Evolutionary conservation across 2,888 invertebrate species (phyloP).

Genomic region (Parelbella ahira): DNA sequence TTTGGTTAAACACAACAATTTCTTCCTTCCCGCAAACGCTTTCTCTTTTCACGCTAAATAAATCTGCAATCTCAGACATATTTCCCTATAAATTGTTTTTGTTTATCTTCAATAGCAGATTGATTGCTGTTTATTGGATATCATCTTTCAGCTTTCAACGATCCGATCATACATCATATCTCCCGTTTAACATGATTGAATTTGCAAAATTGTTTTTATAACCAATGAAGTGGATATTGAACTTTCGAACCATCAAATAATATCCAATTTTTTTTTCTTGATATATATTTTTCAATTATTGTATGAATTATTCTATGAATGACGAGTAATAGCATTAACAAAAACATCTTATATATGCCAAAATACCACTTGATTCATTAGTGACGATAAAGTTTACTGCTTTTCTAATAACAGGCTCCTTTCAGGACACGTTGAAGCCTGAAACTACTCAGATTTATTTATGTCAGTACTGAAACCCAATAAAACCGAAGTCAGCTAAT

Average conservation of each 20-base stretch:
- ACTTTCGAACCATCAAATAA: slow-evolving; percentile 2
- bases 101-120: slow-evolving; percentile 57
- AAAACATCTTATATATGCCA: too few species aligned
- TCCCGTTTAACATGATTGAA: slow-evolving; percentile 17
- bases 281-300: too few species aligned
- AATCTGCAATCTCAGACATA: slow-evolving; percentile 63
- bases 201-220: slow-evolving; percentile 23
- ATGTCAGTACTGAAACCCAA: slow-evolving; percentile 18
- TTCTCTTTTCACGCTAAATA: slow-evolving; percentile 68
- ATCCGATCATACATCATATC: slow-evolving; percentile 17
- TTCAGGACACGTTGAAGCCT: too few species aligned
- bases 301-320: too few species aligned
- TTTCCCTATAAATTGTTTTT: slow-evolving; percentile 68
- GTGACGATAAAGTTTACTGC: too few species aligned
- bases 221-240: slow-evolving; percentile 9
- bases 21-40: slow-evolving; percentile 47
- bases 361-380: too few species aligned
- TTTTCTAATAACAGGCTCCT: too few species aligned
- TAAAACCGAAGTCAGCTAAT: slow-evolving; percentile 14
- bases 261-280: not conserved
- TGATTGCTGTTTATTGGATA: slow-evolving; percentile 60
- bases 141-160: slow-evolving; percentile 40
- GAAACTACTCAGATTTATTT: too few species aligned
- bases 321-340: too few species aligned
- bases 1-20: slow-evolving; percentile 55